A percentile compares a stretch with the other conserved stretches of the same genome.
Evolutionary conservation across 2,797 vertebrate species (phyloP).

Genomic region (Leptodactylus fallax): DNA sequence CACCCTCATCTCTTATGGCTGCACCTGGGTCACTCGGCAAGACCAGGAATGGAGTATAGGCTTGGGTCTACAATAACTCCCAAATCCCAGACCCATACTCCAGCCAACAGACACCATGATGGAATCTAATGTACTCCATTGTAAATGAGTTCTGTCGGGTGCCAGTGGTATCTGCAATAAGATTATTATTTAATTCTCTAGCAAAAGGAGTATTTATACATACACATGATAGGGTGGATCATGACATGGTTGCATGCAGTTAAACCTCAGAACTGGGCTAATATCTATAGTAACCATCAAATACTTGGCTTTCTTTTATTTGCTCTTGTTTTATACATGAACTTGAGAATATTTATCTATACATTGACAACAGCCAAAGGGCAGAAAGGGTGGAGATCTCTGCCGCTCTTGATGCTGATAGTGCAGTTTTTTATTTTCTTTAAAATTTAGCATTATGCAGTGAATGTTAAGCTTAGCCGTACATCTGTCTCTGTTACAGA

Average conservation of each 20-base stretch:
- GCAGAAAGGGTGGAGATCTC: slow-evolving; percentile 48
- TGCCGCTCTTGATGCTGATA: slow-evolving; percentile 33
- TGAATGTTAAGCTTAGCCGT: neutral
- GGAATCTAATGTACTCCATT: too few species aligned
- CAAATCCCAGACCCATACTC: too few species aligned
- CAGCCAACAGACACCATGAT: too few species aligned
- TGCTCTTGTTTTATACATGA: slow-evolving; percentile 8
- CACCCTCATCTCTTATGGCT: too few species aligned
- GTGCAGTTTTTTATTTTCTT: slow-evolving; percentile 15
- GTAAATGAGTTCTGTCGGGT: neutral
- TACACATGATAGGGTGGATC: neutral
- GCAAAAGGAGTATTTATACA: neutral
- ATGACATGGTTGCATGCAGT: neutral
- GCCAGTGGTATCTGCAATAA: neutral
- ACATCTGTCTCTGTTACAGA: slow-evolving; percentile 12
- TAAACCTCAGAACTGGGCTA: neutral
- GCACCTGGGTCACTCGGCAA: too few species aligned
- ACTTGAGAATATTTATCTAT: slow-evolving; percentile 1
- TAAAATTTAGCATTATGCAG: neutral
- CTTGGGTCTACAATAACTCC: too few species aligned
- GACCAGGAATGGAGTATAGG: too few species aligned
- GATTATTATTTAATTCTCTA: neutral
- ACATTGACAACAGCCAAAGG: slow-evolving; percentile 34
- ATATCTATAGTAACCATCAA: neutral
- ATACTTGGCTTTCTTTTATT: neutral